Evolutionary conservation across 2,888 invertebrate genomes (phyloP).

Genomic region (Rhimphoctona megacephalus): DNA sequence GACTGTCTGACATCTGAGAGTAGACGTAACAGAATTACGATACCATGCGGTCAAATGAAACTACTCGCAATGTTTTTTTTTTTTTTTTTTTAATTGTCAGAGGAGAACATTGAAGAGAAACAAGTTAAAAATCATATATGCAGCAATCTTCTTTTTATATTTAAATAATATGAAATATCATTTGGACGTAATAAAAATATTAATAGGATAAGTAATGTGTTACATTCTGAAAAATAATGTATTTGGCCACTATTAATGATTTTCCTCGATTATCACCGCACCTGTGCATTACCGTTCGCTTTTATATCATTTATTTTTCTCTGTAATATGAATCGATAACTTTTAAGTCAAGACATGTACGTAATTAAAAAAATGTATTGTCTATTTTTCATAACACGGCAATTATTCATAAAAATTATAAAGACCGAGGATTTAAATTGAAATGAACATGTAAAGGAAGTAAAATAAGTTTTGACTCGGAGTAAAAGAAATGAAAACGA

Average conservation of each 20-base stretch:
- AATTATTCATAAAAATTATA: not conserved
- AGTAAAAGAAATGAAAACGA: not conserved
- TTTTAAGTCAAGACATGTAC: too few species aligned
- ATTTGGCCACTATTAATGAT: not conserved
- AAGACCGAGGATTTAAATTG: not conserved
- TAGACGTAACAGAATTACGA: constrained; percentile 60
- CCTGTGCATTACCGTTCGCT: too few species aligned
- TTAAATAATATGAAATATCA: too few species aligned
- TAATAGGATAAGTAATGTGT: too few species aligned
- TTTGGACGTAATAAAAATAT: too few species aligned
- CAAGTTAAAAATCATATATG: too few species aligned
- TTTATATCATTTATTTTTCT: too few species aligned
- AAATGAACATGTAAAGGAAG: not conserved
- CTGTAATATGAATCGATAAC: too few species aligned
- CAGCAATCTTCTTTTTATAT: too few species aligned
- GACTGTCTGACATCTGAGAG: constrained; percentile 44
- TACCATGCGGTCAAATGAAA: constrained; percentile 49
- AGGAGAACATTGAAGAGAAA: not conserved
- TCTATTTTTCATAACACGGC: not conserved
- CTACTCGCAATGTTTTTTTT: too few species aligned
- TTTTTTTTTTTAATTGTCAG: not conserved
- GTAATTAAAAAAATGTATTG: not conserved
- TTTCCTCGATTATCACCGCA: not conserved
- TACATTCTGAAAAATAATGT: too few species aligned
- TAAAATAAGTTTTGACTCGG: not conserved